A percentile compares a stretch with the other conserved stretches of the same genome.
Evolutionary conservation across 2,113 vertebrate species (phyloP).

Genomic region (Bagarius yarrelli): DNA sequence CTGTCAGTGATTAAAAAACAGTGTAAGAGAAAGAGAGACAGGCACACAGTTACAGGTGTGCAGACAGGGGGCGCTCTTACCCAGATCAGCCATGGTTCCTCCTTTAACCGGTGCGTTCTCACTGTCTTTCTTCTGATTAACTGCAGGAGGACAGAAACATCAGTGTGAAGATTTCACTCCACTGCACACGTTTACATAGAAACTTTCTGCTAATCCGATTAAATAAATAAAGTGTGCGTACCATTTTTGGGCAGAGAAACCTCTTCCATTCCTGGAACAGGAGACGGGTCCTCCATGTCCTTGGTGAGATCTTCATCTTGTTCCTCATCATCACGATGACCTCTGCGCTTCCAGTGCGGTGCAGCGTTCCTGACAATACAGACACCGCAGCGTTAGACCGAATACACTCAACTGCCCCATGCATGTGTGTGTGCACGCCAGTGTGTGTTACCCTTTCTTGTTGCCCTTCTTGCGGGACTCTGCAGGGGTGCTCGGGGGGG

Average conservation of each 20-base stretch:
- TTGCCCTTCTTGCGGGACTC: constrained; percentile 93
- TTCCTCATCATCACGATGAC: constrained; percentile 89
- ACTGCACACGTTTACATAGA: no score
- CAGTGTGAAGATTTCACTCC: background rate
- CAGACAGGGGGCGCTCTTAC: constrained; percentile 63
- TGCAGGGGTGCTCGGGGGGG: constrained; percentile 83
- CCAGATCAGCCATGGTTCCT: constrained; percentile 86
- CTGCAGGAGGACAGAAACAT: constrained; percentile 62
- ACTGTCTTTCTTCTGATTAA: constrained; percentile 92
- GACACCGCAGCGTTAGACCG: background rate
- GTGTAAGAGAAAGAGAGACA: background rate
- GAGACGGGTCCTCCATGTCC: constrained; percentile 94
- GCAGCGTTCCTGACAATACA: constrained; percentile 75
- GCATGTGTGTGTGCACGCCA: background rate
- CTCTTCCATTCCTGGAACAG: constrained; percentile 93
- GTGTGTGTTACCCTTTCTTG: constrained; percentile 83
- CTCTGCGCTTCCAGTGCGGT: constrained; percentile 85
- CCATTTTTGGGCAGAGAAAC: constrained; percentile 91
- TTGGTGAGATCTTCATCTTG: constrained; percentile 95
- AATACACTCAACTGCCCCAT: background rate
- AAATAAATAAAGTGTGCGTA: constrained; percentile 47
- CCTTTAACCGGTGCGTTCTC: constrained; percentile 92
- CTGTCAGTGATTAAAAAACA: constrained; percentile 62
- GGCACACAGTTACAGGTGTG: background rate
- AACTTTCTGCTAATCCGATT: background rate